Conservation (phyloP, 2,113 vertebrate genomes). For the Actenoides lindsayi region DNA sequence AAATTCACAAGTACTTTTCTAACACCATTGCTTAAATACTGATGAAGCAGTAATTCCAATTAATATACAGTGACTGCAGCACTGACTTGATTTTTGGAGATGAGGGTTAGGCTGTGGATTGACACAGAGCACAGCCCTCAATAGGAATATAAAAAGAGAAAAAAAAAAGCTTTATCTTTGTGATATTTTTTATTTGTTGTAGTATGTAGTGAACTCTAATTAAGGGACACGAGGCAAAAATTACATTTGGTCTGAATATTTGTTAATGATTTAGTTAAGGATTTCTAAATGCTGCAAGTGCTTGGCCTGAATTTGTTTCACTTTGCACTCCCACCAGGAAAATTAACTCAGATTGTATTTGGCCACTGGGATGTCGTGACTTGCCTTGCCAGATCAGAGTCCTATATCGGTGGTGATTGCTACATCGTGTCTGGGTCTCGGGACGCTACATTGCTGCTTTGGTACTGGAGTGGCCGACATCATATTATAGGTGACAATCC, state of each 20-base stretch:
- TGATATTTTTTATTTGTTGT: not conserved
- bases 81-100: slow-evolving; percentile 1
- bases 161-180: not conserved
- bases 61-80: slow-evolving; percentile 36
- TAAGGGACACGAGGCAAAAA: not conserved
- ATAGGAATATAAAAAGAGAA: not conserved
- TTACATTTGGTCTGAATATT: not conserved
- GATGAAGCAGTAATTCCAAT: not conserved
- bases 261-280: not conserved
- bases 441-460: slow-evolving; percentile 93
- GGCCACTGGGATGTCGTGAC: slow-evolving; percentile 99
- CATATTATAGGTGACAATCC: slow-evolving; percentile 99
- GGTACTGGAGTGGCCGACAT: slow-evolving; percentile 98
- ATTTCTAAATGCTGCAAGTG: not conserved
- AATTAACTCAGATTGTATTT: slow-evolving; percentile 97
- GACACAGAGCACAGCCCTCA: not conserved
- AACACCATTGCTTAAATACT: not conserved
- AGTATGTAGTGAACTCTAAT: not conserved
- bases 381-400: slow-evolving; percentile 95
- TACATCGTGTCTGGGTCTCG: slow-evolving; percentile 97
- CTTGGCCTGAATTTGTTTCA: not conserved
- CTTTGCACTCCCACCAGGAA: slow-evolving; percentile 78
- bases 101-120: not conserved
- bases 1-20: not conserved
- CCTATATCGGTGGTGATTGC: slow-evolving; percentile 97